phyloP scores from a whole-genome alignment of 2,888 invertebrate species.

The Sinodicranocentrus sp. region DNA sequence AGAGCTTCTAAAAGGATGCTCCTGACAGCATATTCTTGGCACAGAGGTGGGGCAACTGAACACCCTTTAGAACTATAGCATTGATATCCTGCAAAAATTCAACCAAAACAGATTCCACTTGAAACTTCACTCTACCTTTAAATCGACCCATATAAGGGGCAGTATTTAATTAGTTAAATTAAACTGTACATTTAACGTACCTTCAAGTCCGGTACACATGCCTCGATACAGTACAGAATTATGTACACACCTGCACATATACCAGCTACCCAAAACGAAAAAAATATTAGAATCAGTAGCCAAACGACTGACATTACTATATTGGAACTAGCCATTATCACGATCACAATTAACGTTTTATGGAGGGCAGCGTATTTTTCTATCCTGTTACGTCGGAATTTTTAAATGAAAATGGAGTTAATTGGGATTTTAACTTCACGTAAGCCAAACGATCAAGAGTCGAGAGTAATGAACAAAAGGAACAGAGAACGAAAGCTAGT shows the following conservation, averaged over 20 bases:
- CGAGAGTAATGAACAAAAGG: not conserved
- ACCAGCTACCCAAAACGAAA: constrained; percentile 84
- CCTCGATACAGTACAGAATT: constrained; percentile 83
- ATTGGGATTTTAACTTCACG: not conserved
- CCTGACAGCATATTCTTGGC: constrained; percentile 83
- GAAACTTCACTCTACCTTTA: constrained; percentile 26
- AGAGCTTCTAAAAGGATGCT: constrained; percentile 53
- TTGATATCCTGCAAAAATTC: constrained; percentile 84
- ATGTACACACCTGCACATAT: constrained; percentile 86
- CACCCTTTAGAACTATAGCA: constrained; percentile 83
- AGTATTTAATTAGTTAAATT: not conserved
- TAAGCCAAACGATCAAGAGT: not conserved
- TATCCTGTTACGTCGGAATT: too few relatives aligned
- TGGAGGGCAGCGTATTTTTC: not conserved
- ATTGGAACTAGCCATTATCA: constrained; percentile 80
- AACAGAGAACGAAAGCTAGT: not conserved
- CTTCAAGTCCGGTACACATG: constrained; percentile 84
- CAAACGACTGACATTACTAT: constrained; percentile 85
- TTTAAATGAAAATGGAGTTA: not conserved
- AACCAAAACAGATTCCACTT: too few relatives aligned
- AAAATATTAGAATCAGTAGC: constrained; percentile 85
- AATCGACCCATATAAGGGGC: not conserved
- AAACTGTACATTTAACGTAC: constrained; percentile 80
- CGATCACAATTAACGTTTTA: not conserved
- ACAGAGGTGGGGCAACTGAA: constrained; percentile 87